Base-by-base conservation (phyloP, 2,888 invertebrate genomes). In the Dicyrtoma fusca region DNA sequence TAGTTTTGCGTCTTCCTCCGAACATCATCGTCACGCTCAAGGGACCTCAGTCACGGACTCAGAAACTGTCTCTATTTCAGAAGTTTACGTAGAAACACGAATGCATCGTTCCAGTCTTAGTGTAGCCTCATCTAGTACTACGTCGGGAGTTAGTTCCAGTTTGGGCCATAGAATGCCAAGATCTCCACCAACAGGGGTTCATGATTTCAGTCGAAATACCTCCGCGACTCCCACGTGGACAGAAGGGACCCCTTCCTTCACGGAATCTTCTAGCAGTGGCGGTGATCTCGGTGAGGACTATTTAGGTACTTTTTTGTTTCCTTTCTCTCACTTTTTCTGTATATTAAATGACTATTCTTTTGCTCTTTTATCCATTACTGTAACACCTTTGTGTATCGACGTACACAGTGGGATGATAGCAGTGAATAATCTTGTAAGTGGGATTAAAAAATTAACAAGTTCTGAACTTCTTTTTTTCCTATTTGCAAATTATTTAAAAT, bases 171-270 rank as follows among this genome's bases (percentile, higher is more conserved):
- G 62, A 62, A 64, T 74, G 66, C 76, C 75, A 25, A 45, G 76
- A 47, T 78, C 78, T 45, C 75, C 76, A 13, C 74, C 69, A 6
- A 62, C 70, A 21, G 71, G 70, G 34, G 74, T 66, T 62, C 74
- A 74, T 73, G 72, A 76, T 55, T 65, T 73, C 21, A 74, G 73
- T 71, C 92, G 94, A 84, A 93, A 93, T 51, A 92, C 92, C 8
- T 75, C 79, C 11, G 76, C 78, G 2, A 97, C 97, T 49, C 96
- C 97, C n/a, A 97, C 97, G 55, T 97, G 96, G 93, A 97, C 97
- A 62, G 97, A 97, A 87, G 97, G 97, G 82, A 97, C 97, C 80
- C 97, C 97, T 74, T 95, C 95, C 84, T 97, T 95, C 86, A 97
- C 97, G 49, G 95, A 96, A 85, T 97, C 96, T 82, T 96, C 96